phyloP scores from a whole-genome alignment of 2,888 invertebrate genomes.

The Mesopsocus fuscifrons region DNA sequence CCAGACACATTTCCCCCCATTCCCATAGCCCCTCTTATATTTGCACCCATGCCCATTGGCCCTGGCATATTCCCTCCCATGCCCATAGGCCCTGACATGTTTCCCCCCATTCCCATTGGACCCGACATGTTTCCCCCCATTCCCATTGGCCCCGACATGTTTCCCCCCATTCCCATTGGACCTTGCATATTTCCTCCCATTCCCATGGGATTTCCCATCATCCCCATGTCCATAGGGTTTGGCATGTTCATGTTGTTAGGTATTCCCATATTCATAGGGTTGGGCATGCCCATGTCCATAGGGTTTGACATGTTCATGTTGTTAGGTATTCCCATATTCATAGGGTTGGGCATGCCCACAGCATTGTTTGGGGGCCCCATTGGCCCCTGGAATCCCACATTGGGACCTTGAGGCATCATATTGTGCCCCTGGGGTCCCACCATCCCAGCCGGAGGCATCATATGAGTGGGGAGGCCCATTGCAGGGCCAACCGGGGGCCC shows the following conservation, averaged over 20 bases:
- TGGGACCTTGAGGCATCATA: too few species aligned
- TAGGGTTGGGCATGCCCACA: neutral
- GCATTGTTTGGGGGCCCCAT: neutral
- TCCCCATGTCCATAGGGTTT: neutral
- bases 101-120: neutral
- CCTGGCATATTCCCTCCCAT: neutral
- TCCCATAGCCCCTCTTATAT: neutral
- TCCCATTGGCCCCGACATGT: neutral
- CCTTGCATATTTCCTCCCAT: neutral
- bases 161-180: neutral
- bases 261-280: neutral
- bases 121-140: neutral
- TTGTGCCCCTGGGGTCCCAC: too few species aligned
- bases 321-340: too few species aligned
- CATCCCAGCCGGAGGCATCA: too few species aligned
- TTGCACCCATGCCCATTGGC: neutral
- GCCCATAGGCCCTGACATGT: neutral
- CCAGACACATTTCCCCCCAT: neutral
- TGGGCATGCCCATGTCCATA: neutral
- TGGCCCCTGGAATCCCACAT: too few species aligned
- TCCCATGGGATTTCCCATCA: neutral
- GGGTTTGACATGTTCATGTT: neutral
- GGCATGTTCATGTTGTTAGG: neutral
- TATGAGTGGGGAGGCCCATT: too few species aligned
- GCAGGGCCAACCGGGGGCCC: too few species aligned